A percentile compares a stretch with the other conserved stretches of the same genome.
Evolutionary conservation across 2,113 vertebrate genomes (phyloP).

Genomic region (Tachysurus fulvidraco): DNA sequence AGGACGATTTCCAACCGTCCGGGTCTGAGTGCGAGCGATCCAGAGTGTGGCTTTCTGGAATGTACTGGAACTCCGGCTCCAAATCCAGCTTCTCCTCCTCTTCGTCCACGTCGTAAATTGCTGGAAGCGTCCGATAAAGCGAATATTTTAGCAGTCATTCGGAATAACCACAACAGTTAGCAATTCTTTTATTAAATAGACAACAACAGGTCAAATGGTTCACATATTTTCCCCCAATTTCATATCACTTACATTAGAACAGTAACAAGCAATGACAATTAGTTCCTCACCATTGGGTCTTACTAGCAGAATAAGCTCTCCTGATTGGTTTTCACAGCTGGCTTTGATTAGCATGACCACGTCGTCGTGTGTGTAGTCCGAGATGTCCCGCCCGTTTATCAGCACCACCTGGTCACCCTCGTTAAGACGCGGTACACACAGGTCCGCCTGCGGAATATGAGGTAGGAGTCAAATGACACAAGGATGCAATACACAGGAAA

Average conservation of each 20-base stretch:
- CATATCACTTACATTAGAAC: too few species aligned
- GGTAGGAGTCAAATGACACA: neutral
- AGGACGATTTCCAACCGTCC: slow-evolving; percentile 86
- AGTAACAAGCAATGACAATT: neutral
- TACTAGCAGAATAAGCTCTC: slow-evolving; percentile 93
- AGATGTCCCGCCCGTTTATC: slow-evolving; percentile 94
- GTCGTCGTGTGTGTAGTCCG: slow-evolving; percentile 94
- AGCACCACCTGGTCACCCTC: slow-evolving; percentile 98
- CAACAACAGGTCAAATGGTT: too few species aligned
- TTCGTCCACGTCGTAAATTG: slow-evolving; percentile 86
- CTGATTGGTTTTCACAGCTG: slow-evolving; percentile 93
- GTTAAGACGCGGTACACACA: slow-evolving; percentile 95
- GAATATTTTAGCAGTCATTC: neutral
- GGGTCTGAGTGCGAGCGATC: slow-evolving; percentile 85
- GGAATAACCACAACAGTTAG: too few species aligned
- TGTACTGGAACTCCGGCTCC: slow-evolving; percentile 96
- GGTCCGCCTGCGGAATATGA: slow-evolving; percentile 80
- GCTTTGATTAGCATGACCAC: slow-evolving; percentile 98
- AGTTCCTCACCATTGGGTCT: slow-evolving; percentile 88
- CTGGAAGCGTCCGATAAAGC: slow-evolving; percentile 61
- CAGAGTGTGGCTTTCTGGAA: slow-evolving; percentile 87
- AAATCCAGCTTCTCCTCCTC: slow-evolving; percentile 94
- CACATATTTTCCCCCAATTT: too few species aligned
- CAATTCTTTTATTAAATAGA: too few species aligned
- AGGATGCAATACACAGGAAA: neutral